Conservation (phyloP, 2,113 vertebrate species). For the Leptosomus discolor region DNA sequence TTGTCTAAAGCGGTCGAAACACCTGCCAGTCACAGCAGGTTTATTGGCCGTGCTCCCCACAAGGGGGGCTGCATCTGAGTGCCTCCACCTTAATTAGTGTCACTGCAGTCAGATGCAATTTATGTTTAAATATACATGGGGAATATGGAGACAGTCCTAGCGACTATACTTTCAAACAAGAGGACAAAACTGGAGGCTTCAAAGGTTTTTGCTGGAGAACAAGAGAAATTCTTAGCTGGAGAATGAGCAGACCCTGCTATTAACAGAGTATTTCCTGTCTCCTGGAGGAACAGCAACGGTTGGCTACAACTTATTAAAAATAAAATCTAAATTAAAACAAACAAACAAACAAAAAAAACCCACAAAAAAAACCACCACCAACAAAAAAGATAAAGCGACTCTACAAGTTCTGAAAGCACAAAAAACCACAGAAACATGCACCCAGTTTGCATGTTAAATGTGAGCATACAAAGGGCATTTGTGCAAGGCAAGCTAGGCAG, state of each 20-base stretch:
- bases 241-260: not conserved
- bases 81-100: conserved; percentile 67
- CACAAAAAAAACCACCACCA: too few species aligned
- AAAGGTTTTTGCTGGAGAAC: conserved; percentile 4
- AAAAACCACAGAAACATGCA: not conserved
- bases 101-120: conserved; percentile 75
- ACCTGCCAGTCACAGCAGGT: conserved; percentile 68
- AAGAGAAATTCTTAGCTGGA: not conserved
- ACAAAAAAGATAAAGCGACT: not conserved
- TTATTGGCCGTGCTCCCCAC: conserved; percentile 42
- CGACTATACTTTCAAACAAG: conserved; percentile 45
- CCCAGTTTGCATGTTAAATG: not conserved
- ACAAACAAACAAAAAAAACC: not conserved
- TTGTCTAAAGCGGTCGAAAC: conserved; percentile 42
- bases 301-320: rapidly evolving
- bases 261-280: not conserved
- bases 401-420: not conserved
- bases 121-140: conserved; percentile 62
- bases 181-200: conserved; percentile 34
- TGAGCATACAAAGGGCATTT: not conserved
- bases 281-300: not conserved
- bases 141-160: conserved; percentile 58
- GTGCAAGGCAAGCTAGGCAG: not conserved
- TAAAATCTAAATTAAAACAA: not conserved
- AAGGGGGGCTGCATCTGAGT: conserved; percentile 65